Evolutionary conservation across 2,113 vertebrate species (phyloP).

Genomic region (Tauraco erythrolophus): DNA sequence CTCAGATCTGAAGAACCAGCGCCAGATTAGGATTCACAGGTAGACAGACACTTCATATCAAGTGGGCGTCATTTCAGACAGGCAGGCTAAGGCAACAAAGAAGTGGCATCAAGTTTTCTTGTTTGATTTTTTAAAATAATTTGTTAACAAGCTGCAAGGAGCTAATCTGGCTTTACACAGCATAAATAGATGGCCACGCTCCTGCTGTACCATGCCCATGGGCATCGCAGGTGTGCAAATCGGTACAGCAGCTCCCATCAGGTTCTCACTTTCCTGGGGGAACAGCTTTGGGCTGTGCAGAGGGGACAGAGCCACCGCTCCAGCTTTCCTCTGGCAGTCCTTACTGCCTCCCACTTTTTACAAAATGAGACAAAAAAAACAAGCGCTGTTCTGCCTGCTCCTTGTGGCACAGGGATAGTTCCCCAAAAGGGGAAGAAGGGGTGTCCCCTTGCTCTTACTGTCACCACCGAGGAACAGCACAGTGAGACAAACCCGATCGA

Average conservation of each 20-base stretch:
- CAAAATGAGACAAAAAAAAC: not conserved
- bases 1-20: not conserved
- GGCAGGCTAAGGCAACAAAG: not conserved
- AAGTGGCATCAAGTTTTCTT: not conserved
- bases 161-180: not conserved
- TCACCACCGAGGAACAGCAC: not conserved
- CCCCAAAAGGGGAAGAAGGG: fast-evolving
- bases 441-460: not conserved
- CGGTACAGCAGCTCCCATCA: not conserved
- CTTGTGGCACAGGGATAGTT: not conserved
- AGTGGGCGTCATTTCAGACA: not conserved
- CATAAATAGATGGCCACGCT: not conserved
- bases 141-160: not conserved
- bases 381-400: not conserved
- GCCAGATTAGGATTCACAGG: not conserved
- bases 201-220: not conserved
- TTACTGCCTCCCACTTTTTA: not conserved
- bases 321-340: not conserved
- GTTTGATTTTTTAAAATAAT: not conserved
- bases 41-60: not conserved
- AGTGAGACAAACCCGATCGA: not conserved
- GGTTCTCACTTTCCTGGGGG: not conserved
- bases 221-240: not conserved
- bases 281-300: not conserved
- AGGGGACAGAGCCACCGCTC: not conserved